Conservation (phyloP, 2,888 invertebrate species). For the Operophtera brumata region DNA sequence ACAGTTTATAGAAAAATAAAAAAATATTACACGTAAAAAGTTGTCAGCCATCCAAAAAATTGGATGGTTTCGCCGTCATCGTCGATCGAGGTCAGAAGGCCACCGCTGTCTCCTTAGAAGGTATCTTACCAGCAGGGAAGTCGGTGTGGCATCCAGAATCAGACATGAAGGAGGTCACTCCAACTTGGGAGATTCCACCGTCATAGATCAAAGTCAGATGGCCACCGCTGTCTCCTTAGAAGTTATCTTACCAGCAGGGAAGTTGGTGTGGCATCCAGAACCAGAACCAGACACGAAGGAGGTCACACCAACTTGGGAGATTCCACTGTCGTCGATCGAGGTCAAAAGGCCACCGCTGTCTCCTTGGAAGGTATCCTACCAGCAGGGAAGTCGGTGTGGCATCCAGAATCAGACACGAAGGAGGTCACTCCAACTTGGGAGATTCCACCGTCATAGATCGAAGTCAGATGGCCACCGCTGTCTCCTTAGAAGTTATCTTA, state of each 20-base stretch:
- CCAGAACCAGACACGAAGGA: constrained; percentile 72
- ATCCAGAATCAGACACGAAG: constrained; percentile 60
- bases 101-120: constrained; percentile 69
- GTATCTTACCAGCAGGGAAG: too few species aligned
- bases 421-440: constrained; percentile 60
- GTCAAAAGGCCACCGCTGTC: constrained; percentile 68
- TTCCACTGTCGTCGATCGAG: constrained; percentile 40
- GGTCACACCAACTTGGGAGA: constrained; percentile 54
- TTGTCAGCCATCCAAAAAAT: too few species aligned
- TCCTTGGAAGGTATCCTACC: constrained; percentile 57
- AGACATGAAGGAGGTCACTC: constrained; percentile 67
- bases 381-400: constrained; percentile 59
- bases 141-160: too few species aligned
- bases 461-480: constrained; percentile 63
- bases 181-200: constrained; percentile 48
- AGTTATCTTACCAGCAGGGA: too few species aligned
- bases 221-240: constrained; percentile 71
- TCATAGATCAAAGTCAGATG: constrained; percentile 48
- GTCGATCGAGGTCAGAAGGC: constrained; percentile 52
- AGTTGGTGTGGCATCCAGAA: too few species aligned
- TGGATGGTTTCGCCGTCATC: constrained; percentile 44
- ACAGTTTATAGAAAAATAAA: too few species aligned
- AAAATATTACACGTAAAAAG: too few species aligned
- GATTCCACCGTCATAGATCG: constrained; percentile 41
- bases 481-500: constrained; percentile 64